phyloP scores from a whole-genome alignment of 2,888 invertebrate genomes.

The Notodonta ziczac region DNA sequence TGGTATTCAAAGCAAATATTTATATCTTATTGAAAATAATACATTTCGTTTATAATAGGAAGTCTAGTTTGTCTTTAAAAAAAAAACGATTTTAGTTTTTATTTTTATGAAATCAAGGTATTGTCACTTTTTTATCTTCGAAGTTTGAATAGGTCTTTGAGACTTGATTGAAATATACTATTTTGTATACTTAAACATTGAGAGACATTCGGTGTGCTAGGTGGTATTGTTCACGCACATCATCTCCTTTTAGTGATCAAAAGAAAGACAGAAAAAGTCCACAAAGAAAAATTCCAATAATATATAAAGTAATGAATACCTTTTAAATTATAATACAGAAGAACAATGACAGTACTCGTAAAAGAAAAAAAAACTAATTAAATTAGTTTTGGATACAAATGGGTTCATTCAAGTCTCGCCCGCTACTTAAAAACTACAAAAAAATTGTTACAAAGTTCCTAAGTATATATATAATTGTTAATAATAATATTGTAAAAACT shows the following conservation, averaged over 20 bases:
- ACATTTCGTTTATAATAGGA: too few relatives aligned
- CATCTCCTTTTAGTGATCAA: too few relatives aligned
- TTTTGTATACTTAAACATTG: neutral
- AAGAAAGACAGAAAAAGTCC: too few relatives aligned
- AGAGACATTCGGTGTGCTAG: too few relatives aligned
- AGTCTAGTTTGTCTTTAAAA: too few relatives aligned
- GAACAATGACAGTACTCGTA: neutral
- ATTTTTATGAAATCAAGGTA: neutral
- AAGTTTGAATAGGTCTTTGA: neutral
- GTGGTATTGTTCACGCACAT: too few relatives aligned
- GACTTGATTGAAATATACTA: neutral
- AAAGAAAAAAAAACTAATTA: neutral
- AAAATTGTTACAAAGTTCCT: conserved; percentile 3
- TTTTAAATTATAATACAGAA: too few relatives aligned
- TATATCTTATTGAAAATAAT: too few relatives aligned
- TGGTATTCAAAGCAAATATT: too few relatives aligned
- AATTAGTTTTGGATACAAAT: neutral
- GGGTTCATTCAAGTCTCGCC: neutral
- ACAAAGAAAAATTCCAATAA: too few relatives aligned
- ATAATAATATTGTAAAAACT: neutral
- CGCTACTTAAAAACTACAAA: conserved; percentile 2
- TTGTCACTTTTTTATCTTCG: neutral
- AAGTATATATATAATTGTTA: neutral
- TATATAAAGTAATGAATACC: too few relatives aligned
- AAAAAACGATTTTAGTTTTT: too few relatives aligned